phyloP scores from a whole-genome alignment of 2,113 vertebrate genomes.

The Brachyhypopomus gauderio region DNA sequence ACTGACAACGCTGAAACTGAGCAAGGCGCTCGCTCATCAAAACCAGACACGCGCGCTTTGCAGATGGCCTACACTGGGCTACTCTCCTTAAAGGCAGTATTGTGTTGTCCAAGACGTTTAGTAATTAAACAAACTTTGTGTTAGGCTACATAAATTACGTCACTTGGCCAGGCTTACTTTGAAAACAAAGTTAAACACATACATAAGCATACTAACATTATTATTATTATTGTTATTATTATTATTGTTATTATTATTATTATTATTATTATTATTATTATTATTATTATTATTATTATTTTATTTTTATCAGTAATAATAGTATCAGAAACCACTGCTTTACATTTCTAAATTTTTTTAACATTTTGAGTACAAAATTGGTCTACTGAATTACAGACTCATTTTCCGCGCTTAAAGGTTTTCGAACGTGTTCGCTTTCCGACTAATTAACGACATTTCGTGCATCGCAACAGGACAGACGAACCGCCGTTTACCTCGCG shows the following conservation, averaged over 20 bases:
- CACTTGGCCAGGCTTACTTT: not conserved
- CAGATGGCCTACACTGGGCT: not conserved
- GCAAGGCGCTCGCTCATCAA: conserved; percentile 5
- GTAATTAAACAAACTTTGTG: not conserved
- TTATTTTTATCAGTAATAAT: not conserved
- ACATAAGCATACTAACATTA: not conserved
- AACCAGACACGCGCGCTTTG: not conserved
- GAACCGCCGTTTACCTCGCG: no score
- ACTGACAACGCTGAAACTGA: conserved; percentile 33
- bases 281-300: not conserved
- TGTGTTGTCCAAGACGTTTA: not conserved
- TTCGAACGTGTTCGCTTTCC: no score
- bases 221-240: not conserved
- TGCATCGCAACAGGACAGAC: no score
- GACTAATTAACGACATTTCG: no score
- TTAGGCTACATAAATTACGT: not conserved
- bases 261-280: no score
- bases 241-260: not conserved
- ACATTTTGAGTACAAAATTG: not conserved
- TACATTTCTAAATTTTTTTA: not conserved
- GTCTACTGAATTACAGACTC: not conserved
- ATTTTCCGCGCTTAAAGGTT: not conserved
- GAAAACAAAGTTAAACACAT: not conserved
- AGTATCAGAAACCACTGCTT: not conserved
- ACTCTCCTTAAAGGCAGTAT: not conserved